Percentiles rank a stretch among this genome's conserved stretches.
These are phyloP conservation scores for Danio tinwini DNA, from an alignment of 2,797 vertebrate genomes.

Conservation along the genomic window DNA sequence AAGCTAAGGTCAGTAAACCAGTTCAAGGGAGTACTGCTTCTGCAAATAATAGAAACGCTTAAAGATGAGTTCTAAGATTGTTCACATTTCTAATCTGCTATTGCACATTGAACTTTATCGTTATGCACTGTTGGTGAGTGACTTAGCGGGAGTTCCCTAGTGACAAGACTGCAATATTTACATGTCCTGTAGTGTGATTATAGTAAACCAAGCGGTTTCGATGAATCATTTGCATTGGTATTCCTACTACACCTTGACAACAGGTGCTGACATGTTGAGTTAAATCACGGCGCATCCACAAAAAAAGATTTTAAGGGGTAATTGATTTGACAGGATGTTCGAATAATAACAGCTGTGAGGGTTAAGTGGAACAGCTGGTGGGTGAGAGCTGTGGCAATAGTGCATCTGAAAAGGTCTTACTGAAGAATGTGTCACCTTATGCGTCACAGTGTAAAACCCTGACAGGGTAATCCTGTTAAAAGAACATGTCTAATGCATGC, in stretches of 20 bases:
- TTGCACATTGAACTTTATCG: no score
- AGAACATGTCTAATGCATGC: neutral
- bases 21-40: neutral
- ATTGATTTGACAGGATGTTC: neutral
- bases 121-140: neutral
- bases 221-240: neutral
- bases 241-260: neutral
- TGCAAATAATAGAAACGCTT: neutral
- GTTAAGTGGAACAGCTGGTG: neutral
- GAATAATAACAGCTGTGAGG: neutral
- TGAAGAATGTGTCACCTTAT: neutral
- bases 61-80: neutral
- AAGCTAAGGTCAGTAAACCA: neutral
- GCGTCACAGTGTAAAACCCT: neutral
- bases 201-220: neutral
- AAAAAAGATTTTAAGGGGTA: neutral
- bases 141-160: conserved; percentile 32
- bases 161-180: neutral
- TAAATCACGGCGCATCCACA: neutral
- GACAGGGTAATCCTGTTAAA: neutral
- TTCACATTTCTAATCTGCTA: neutral
- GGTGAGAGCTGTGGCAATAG: neutral
- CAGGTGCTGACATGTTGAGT: neutral
- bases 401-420: conserved; percentile 4
- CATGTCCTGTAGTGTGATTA: neutral